These are phyloP conservation scores for Gymnoscopelus microlampas DNA, from an alignment of 2,797 vertebrate genomes.

Conservation along the genomic window DNA sequence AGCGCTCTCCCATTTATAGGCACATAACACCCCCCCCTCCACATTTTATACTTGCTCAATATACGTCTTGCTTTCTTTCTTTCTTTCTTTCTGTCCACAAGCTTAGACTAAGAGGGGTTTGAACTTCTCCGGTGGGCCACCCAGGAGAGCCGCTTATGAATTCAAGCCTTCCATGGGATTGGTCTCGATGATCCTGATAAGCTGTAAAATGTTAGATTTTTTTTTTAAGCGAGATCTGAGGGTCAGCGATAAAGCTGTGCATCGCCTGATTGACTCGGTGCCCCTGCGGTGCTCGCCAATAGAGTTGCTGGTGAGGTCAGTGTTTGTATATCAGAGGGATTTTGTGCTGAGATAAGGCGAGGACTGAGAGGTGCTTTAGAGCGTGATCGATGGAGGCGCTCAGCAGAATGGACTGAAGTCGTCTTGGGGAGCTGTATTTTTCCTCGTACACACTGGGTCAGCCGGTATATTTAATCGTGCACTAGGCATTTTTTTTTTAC, in stretches of 20 bases:
- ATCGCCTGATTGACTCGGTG: slow-evolving; percentile 38
- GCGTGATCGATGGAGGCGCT: slow-evolving; percentile 59
- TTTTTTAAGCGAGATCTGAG: slow-evolving; percentile 30
- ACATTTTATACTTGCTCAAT: slow-evolving; percentile 27
- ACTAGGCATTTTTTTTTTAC: no score
- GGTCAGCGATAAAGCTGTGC: slow-evolving; percentile 38
- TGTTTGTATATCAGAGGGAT: slow-evolving; percentile 32
- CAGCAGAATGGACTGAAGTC: slow-evolving; percentile 37
- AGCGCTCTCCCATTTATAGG: slow-evolving; percentile 12
- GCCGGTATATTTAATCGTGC: neutral
- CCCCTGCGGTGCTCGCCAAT: slow-evolving; percentile 5
- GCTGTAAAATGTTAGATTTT: slow-evolving; percentile 22
- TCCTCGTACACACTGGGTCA: neutral
- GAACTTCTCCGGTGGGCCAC: slow-evolving; percentile 22
- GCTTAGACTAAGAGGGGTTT: slow-evolving; percentile 20
- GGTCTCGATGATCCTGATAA: slow-evolving; percentile 6
- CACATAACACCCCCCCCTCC: slow-evolving; percentile 23
- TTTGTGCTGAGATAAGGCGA: slow-evolving; percentile 67
- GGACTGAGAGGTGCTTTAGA: slow-evolving; percentile 35
- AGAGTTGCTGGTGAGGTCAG: slow-evolving; percentile 24
- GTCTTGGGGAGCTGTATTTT: slow-evolving; percentile 18
- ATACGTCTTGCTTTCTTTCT: slow-evolving; percentile 23
- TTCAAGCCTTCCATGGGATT: neutral
- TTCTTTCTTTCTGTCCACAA: slow-evolving; percentile 26
- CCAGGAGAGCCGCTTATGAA: slow-evolving; percentile 3